These are phyloP conservation scores for Sialia sialis DNA, from an alignment of 2,113 vertebrate genomes.

Conservation along the genomic window DNA sequence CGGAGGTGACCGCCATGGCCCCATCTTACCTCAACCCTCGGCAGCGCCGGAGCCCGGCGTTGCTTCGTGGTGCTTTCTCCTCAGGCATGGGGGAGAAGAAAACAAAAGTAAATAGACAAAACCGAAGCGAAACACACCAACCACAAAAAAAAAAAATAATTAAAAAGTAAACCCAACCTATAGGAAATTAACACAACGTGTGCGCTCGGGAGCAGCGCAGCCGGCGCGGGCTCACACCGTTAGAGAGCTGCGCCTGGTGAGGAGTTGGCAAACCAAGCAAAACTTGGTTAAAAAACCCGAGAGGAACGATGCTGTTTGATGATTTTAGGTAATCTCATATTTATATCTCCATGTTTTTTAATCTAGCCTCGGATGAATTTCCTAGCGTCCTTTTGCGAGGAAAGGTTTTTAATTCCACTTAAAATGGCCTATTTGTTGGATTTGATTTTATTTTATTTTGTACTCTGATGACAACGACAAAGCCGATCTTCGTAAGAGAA, in stretches of 20 bases:
- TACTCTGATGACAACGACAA: constrained; percentile 23
- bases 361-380: constrained; percentile 69
- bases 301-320: constrained; percentile 65
- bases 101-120: neutral
- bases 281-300: neutral
- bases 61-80: constrained; percentile 80
- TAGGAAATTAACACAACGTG: neutral
- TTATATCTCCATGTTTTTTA: constrained; percentile 80
- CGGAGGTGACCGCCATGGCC: constrained; percentile 6
- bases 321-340: constrained; percentile 74
- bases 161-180: neutral
- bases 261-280: constrained; percentile 5
- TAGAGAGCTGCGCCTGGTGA: constrained; percentile 56
- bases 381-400: constrained; percentile 67
- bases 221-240: constrained; percentile 39
- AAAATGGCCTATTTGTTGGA: constrained; percentile 74
- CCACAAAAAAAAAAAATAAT: too few species aligned
- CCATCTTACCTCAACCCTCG: constrained; percentile 76
- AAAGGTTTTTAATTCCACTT: constrained; percentile 79
- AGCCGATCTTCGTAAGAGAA: constrained; percentile 7
- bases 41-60: constrained; percentile 60
- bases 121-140: neutral
- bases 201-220: constrained; percentile 1
- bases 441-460: constrained; percentile 59
- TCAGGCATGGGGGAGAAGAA: constrained; percentile 63